Percentiles rank a stretch among this genome's conserved stretches.
These are phyloP conservation scores for Liparis tanakae DNA, from an alignment of 2,797 vertebrate genomes.

Conservation along the genomic window DNA sequence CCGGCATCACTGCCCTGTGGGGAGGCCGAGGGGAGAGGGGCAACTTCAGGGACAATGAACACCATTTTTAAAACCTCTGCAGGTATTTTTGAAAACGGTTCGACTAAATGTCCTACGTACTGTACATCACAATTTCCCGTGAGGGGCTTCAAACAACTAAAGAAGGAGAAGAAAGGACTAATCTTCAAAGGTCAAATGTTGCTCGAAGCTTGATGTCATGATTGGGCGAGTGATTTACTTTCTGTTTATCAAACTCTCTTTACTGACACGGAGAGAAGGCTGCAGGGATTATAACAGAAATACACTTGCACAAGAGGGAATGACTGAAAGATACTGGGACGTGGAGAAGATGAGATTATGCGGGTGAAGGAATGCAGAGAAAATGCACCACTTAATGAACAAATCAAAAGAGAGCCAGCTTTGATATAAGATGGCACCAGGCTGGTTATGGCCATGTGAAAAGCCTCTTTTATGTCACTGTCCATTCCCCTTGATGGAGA, in stretches of 20 bases:
- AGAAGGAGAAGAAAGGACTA: not conserved
- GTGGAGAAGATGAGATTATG: constrained; percentile 50
- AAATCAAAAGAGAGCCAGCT: constrained; percentile 20
- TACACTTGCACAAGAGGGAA: constrained; percentile 27
- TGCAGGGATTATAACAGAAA: constrained; percentile 33
- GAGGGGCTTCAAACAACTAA: constrained; percentile 1
- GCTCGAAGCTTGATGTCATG: constrained; percentile 14
- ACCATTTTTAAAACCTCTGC: not conserved
- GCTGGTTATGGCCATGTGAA: constrained; percentile 30
- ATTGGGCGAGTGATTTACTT: constrained; percentile 7
- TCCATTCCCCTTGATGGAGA: constrained; percentile 30
- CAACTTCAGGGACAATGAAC: constrained; percentile 38
- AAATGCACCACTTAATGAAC: constrained; percentile 40
- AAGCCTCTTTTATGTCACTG: constrained; percentile 22
- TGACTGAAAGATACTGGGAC: constrained; percentile 44
- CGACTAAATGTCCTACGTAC: not conserved
- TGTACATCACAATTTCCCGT: not conserved
- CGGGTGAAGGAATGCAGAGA: constrained; percentile 50
- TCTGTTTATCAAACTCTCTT: constrained; percentile 20
- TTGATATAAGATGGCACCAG: constrained; percentile 24
- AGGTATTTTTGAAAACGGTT: not conserved
- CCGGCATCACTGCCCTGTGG: constrained; percentile 92
- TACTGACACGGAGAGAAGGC: constrained; percentile 31
- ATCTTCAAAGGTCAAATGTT: constrained; percentile 16
- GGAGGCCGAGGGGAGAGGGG: constrained; percentile 7